A percentile compares a stretch with the other conserved stretches of the same genome.
These are phyloP conservation scores for Perognathus longimembris DNA, from an alignment of 2,113 vertebrate species.

Conservation along the genomic window DNA sequence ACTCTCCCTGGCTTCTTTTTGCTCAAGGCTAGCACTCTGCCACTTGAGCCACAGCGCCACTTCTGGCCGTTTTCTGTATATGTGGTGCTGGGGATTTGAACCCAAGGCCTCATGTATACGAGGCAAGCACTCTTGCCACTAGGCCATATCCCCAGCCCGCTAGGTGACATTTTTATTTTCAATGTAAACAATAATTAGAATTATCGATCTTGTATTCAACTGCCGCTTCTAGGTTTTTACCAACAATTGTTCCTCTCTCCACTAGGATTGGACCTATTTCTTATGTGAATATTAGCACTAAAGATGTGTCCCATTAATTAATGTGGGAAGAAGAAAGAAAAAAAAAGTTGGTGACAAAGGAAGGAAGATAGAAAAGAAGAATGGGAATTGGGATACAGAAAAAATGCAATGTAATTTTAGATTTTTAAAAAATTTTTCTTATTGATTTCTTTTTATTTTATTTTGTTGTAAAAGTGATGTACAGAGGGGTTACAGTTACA, in stretches of 20 bases:
- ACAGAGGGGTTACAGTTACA: too few relatives aligned
- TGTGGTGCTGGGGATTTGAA: too few relatives aligned
- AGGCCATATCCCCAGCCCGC: too few relatives aligned
- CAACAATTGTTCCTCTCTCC: not conserved
- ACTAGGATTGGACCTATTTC: not conserved
- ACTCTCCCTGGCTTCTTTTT: too few relatives aligned
- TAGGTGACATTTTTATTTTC: slow-evolving; percentile 22
- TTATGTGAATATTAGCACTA: not conserved
- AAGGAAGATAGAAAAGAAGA: not conserved
- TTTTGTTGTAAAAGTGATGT: too few relatives aligned
- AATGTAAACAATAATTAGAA: slow-evolving; percentile 27
- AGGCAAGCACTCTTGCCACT: too few relatives aligned
- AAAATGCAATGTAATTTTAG: not conserved
- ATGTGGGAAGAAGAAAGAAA: not conserved
- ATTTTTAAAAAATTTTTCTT: too few relatives aligned
- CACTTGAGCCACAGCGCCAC: too few relatives aligned
- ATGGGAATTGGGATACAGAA: not conserved
- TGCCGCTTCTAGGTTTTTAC: not conserved
- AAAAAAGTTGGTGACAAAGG: not conserved
- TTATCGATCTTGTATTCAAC: not conserved
- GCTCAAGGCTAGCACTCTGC: too few relatives aligned
- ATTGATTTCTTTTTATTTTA: too few relatives aligned
- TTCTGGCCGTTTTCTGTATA: too few relatives aligned
- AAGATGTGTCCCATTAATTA: not conserved
- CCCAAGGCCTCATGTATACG: too few relatives aligned